A percentile compares a stretch with the other conserved stretches of the same genome.
These are phyloP conservation scores for Ochlodes sylvanus DNA, from an alignment of 2,888 invertebrate species.

Conservation along the genomic window DNA sequence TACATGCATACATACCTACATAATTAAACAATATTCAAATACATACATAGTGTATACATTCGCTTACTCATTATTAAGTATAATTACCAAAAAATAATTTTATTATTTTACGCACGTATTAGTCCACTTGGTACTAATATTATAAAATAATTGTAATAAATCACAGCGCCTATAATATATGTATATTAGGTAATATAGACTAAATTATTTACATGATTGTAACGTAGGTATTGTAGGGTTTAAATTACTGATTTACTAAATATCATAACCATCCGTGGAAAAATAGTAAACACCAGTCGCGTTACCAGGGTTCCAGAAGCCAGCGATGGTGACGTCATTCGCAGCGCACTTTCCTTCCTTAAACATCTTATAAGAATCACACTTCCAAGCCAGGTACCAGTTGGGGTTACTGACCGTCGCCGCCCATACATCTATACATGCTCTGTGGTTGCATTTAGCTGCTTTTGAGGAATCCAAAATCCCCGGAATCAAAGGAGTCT, in stretches of 20 bases:
- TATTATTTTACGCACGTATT: background rate
- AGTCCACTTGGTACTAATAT: background rate
- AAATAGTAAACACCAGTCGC: conserved; percentile 72
- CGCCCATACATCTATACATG: conserved; percentile 68
- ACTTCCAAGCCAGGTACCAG: conserved; percentile 66
- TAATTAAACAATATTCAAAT: no score
- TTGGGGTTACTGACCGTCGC: conserved; percentile 65
- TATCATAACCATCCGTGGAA: conserved; percentile 62
- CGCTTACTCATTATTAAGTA: no score
- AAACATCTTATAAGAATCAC: conserved; percentile 65
- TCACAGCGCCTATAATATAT: background rate
- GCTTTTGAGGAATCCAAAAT: conserved; percentile 69
- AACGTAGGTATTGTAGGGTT: no score
- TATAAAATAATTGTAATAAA: background rate
- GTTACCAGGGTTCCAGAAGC: conserved; percentile 72
- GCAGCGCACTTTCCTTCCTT: conserved; percentile 59
- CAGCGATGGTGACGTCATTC: conserved; percentile 64
- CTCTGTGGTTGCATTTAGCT: conserved; percentile 72
- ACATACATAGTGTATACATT: no score
- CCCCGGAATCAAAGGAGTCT: conserved; percentile 65
- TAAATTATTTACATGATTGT: no score
- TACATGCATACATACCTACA: no score
- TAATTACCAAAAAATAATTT: background rate
- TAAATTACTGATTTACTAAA: conserved; percentile 35
- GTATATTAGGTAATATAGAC: background rate